Evolutionary conservation across 2,888 invertebrate species (phyloP), one percentile per base, ranked within the genome.

Genomic region (Synanthedon formicaeformis): DNA sequence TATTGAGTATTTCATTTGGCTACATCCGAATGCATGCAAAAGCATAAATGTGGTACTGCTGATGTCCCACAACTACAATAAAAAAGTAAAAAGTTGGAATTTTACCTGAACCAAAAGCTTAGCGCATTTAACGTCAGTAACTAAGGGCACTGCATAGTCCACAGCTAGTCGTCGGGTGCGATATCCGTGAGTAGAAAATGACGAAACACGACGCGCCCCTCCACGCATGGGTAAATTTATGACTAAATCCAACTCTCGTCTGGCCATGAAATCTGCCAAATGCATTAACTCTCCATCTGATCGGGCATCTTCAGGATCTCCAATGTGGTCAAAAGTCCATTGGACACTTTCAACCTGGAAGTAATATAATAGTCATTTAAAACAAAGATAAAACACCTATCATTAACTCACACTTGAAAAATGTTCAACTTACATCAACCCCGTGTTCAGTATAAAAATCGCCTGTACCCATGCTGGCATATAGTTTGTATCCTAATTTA

Each of bases 401-500:
- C 34, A 34, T 34, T 3, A 8, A 10, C 34, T 34, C 8, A 34
- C 34, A 34, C 34, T 34, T 34, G 34, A 34, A 34, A 34, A 34
- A 34, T 34, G 23, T 51, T 49, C 23, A 40, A 55, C 91, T 90
- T 88, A 98, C 97, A 79, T 94, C 91, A 54, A 98, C 92, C 40
- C 96, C 96, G 76, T 98, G 96, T 67, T 96, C 96, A 2, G 91
- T 93, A 80, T 99, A 99, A 83, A 96, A 99, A 79, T 99, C 99
- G 23, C 99, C 99, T 0, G 99, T 99, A n/a, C 99, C 99, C 91
- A 96, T 94, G 67, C 98, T 99, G 6, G 96, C 99, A 75, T 96
- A 99, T 50, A 99, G 81, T 71, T 97, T 96, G 75, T 95, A 99
- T 50, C 97, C 97, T 93, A 99, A 94, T 73, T n/a, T n/a, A n/a